phyloP scores from a whole-genome alignment of 2,888 invertebrate genomes.

The Pristionchus mayeri region DNA sequence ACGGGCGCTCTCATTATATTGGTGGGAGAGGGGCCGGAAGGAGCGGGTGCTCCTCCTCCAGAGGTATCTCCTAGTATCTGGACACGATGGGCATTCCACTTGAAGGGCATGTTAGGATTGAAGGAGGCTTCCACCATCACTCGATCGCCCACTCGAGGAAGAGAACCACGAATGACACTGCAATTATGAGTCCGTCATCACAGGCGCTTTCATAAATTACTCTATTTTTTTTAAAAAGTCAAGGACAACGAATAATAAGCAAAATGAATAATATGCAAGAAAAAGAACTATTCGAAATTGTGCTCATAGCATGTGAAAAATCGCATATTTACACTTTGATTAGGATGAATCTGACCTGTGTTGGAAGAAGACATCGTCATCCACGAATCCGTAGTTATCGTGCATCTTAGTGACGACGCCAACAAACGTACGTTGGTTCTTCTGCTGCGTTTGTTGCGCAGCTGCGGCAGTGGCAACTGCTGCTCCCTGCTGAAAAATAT shows the following conservation, averaged over 20 bases:
- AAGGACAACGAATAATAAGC: too few relatives aligned
- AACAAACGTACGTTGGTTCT: slow-evolving; percentile 85
- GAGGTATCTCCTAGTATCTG: slow-evolving; percentile 80
- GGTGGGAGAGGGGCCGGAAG: slow-evolving; percentile 44
- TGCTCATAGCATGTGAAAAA: too few relatives aligned
- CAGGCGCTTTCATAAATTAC: too few relatives aligned
- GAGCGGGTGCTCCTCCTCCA: slow-evolving; percentile 20
- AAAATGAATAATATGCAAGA: too few relatives aligned
- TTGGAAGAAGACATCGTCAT: slow-evolving; percentile 97
- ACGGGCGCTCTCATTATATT: neutral
- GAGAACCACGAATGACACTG: slow-evolving; percentile 86
- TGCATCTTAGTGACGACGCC: slow-evolving; percentile 95
- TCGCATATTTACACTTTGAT: too few relatives aligned
- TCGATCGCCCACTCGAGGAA: slow-evolving; percentile 90
- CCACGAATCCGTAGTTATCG: slow-evolving; percentile 95
- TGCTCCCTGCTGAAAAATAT: slow-evolving; percentile 53
- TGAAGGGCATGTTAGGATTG: slow-evolving; percentile 94
- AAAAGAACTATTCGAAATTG: neutral
- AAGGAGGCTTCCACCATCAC: slow-evolving; percentile 95
- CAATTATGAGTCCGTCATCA: too few relatives aligned
- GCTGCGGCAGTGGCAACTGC: slow-evolving; percentile 6
- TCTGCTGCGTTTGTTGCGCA: slow-evolving; percentile 39
- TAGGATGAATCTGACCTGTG: slow-evolving; percentile 77
- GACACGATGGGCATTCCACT: slow-evolving; percentile 95
- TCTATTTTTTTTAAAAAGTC: too few relatives aligned